Evolutionary conservation across 2,797 vertebrate species (phyloP).

Genomic region (Champsocephalus gunnari): DNA sequence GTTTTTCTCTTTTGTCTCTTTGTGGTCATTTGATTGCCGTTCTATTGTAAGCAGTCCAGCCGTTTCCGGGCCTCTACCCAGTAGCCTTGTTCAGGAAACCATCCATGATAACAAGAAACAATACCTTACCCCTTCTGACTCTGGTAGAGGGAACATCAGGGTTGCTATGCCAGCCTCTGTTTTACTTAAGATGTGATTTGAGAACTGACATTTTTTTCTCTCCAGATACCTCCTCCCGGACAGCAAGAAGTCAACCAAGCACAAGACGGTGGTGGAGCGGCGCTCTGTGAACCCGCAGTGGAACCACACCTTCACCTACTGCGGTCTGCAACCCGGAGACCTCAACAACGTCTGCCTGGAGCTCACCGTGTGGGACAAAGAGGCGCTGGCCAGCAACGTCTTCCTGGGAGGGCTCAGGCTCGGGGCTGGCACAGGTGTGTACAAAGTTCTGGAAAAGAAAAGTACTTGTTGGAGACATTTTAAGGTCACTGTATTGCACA

Average conservation of each 20-base stretch:
- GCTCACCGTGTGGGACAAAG: conserved; percentile 98
- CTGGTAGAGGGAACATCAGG: neutral
- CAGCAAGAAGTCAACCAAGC: conserved; percentile 95
- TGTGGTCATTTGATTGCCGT: neutral
- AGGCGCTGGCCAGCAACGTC: conserved; percentile 94
- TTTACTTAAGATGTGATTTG: neutral
- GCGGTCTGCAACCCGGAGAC: conserved; percentile 89
- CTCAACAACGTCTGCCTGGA: conserved; percentile 93
- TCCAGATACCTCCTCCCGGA: conserved; percentile 95
- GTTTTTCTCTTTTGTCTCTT: neutral
- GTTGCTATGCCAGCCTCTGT: too few species aligned
- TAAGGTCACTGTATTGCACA: neutral
- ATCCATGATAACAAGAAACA: neutral
- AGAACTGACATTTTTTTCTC: neutral
- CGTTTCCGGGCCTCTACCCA: too few species aligned
- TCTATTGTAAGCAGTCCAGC: neutral
- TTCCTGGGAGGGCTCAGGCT: conserved; percentile 96
- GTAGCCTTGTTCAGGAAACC: neutral
- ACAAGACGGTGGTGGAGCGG: conserved; percentile 94
- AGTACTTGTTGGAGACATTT: neutral
- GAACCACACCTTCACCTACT: conserved; percentile 96
- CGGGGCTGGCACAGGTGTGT: conserved; percentile 89
- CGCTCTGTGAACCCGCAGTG: conserved; percentile 94
- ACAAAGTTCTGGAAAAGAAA: conserved; percentile 6
- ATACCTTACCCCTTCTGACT: neutral